phyloP scores from a whole-genome alignment of 2,797 vertebrate species.

The Coracias cyanogaster region DNA sequence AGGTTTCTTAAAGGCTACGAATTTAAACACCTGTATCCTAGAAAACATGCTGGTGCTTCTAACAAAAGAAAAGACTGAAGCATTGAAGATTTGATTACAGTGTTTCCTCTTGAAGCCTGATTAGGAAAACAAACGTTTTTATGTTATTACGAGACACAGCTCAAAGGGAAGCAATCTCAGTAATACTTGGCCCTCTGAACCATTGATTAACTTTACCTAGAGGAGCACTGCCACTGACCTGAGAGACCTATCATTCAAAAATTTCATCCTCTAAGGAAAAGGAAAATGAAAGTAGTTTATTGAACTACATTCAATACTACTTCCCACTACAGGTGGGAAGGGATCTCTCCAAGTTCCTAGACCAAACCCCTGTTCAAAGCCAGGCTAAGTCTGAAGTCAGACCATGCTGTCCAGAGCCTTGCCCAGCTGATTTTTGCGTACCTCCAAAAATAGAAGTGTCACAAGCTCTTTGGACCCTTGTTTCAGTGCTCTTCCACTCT shows the following conservation, averaged over 20 bases:
- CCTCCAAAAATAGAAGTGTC: neutral
- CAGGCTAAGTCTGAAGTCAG: neutral
- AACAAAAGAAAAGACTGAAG: conserved; percentile 27
- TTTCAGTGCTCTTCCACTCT: neutral
- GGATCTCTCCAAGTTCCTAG: neutral
- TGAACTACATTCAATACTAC: neutral
- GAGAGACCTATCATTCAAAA: neutral
- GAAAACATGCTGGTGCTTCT: neutral
- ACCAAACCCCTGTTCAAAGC: neutral
- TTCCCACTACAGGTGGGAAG: neutral
- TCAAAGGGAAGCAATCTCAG: neutral
- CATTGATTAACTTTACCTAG: neutral
- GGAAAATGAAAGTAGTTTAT: neutral
- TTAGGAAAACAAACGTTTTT: conserved; percentile 17
- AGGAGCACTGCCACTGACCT: neutral
- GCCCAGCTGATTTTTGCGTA: neutral
- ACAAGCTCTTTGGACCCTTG: neutral
- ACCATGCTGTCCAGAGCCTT: neutral
- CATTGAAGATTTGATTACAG: neutral
- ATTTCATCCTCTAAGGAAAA: neutral
- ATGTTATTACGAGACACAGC: neutral
- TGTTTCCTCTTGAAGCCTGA: conserved; percentile 31
- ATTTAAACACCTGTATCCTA: neutral
- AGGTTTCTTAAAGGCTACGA: neutral
- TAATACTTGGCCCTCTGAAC: neutral